Conservation (phyloP, 2,113 vertebrate species). For the Oriolus oriolus region DNA sequence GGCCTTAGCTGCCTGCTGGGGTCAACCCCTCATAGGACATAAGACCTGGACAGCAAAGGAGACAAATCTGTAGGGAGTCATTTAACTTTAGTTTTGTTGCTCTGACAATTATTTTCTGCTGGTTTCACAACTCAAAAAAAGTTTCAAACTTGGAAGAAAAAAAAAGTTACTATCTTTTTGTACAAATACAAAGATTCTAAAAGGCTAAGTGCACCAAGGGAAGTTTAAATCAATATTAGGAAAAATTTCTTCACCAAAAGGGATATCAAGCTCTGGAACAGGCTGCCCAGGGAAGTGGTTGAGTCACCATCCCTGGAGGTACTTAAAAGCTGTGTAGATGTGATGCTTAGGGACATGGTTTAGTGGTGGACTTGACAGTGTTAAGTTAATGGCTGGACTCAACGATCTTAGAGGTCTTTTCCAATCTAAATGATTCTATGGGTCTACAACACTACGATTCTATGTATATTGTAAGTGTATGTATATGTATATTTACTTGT, state of each 20-base stretch:
- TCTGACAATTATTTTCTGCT: background rate
- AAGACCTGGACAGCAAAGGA: background rate
- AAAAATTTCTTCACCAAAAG: background rate
- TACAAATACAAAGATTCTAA: background rate
- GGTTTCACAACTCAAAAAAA: background rate
- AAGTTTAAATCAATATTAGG: background rate
- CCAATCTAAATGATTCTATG: background rate
- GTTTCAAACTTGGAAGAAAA: background rate
- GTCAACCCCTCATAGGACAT: background rate
- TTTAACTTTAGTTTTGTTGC: background rate
- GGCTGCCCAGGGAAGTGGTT: background rate
- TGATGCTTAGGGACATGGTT: background rate
- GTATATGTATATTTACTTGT: background rate
- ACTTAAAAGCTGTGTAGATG: background rate
- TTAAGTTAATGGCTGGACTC: background rate
- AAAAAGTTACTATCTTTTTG: background rate
- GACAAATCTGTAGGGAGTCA: background rate
- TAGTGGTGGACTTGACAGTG: background rate
- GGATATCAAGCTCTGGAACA: background rate
- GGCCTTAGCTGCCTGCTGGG: fast-evolving
- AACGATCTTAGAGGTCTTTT: background rate
- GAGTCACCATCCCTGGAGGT: background rate
- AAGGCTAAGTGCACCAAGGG: background rate
- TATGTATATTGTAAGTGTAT: background rate
- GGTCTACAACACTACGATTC: background rate